Conservation (phyloP, 1,140 invertebrate genomes). For the Pogonomyrmex barbatus region DNA sequence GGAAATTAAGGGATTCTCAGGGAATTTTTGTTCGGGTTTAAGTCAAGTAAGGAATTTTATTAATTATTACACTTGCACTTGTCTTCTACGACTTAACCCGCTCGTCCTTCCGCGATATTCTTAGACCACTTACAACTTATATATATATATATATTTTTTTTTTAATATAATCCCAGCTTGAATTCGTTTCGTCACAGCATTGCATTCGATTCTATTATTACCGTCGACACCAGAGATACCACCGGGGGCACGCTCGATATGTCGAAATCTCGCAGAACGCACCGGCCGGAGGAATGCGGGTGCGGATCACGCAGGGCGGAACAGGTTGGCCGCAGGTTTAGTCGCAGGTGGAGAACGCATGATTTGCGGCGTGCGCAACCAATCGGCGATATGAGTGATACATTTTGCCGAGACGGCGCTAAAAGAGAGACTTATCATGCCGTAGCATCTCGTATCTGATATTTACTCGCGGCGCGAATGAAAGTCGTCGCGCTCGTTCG, state of each 20-base stretch:
- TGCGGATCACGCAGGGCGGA: background rate
- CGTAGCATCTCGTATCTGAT: slow-evolving; percentile 17
- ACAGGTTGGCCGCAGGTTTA: slow-evolving; percentile 22
- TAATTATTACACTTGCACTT: background rate
- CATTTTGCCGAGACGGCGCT: slow-evolving; percentile 12
- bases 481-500: slow-evolving; percentile 31
- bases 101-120: background rate
- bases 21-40: background rate
- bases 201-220: slow-evolving; percentile 33
- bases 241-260: slow-evolving; percentile 15
- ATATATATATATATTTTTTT: background rate
- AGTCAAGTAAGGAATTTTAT: background rate
- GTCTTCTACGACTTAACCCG: background rate
- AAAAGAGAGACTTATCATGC: slow-evolving; percentile 29
- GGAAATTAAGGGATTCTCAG: no score
- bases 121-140: background rate
- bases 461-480: slow-evolving; percentile 30
- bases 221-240: background rate
- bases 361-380: slow-evolving; percentile 6
- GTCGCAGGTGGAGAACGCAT: slow-evolving; percentile 27
- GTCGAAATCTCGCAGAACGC: slow-evolving; percentile 32
- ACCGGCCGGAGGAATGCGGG: slow-evolving; percentile 23
- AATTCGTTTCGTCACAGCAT: background rate
- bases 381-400: slow-evolving; percentile 28
- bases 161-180: background rate